Base-by-base conservation (phyloP, 2,888 invertebrate genomes). In the Pharmacophagus antenor region DNA sequence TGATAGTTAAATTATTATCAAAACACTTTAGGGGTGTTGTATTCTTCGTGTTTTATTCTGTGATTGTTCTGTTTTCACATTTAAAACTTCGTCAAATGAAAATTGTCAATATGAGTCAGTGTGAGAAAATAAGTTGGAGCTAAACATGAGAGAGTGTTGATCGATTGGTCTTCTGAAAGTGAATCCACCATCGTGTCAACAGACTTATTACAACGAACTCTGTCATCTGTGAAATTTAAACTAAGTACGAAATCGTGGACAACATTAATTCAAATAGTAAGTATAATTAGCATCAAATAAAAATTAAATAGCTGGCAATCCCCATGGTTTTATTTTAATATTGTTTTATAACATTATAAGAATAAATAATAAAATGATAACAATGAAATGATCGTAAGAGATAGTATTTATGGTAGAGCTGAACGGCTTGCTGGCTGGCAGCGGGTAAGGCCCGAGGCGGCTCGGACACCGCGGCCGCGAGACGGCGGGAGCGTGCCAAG, bases 401-500 rank as follows among this genome's bases (percentile, higher is more conserved):
- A 82, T 77, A 79, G 82, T 83, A 80, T 83, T 83, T 79, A 76
- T 76, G 72, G 72, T 81, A 73, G 68, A 71, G 62, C 59, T 68
- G 70, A 68, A 63, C 63, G 61, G 62, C 62, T 66, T 59, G 63
- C 64, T 64, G 64, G 55, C 62, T 51, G 62, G 73, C 74, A 70
- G 69, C 71, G 73, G 82, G 76, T 80, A 82, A 80, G 80, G 81
- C 81, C 79, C 79, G 79, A 79, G 80, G 78, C 80, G 75, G 78
- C 62, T 61, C 79, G 80, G 78, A 77, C 80, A 67, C 68, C 67
- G 65, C 63, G 63, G 68, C 84, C 85, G 85, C 85, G 88, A 86
- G 88, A 80, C 85, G 80, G 80, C 83, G 86, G 82, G 85, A 88
- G 84, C 88, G 86, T 89, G 89, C 89, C 89, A 89, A 90, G 88